Conservation (phyloP, 2,113 vertebrate species). For the Neopipo cinnamomea region DNA sequence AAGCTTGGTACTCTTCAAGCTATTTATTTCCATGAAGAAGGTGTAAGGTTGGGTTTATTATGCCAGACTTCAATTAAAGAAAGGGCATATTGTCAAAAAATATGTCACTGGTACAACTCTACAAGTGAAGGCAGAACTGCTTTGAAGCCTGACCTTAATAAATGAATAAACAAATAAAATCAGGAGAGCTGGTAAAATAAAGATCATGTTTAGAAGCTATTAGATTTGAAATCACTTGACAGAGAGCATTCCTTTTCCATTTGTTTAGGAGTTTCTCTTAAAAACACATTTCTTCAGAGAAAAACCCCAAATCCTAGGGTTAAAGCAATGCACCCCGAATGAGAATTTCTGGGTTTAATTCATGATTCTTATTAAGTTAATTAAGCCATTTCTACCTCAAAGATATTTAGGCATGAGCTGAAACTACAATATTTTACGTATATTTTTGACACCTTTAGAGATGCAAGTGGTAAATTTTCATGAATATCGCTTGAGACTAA, state of each 20-base stretch:
- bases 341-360: neutral
- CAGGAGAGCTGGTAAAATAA: neutral
- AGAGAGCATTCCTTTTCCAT: neutral
- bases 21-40: neutral
- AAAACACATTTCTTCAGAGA: neutral
- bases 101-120: neutral
- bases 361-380: neutral
- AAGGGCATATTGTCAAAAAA: neutral
- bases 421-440: neutral
- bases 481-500: neutral
- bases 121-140: neutral
- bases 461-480: neutral
- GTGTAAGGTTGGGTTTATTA: neutral
- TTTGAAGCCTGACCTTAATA: neutral
- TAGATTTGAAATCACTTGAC: neutral
- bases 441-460: neutral
- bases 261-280: neutral
- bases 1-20: neutral
- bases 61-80: neutral
- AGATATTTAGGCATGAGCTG: neutral
- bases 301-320: neutral
- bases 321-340: neutral
- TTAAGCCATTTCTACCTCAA: neutral
- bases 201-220: neutral
- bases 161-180: neutral